Evolutionary conservation across 1,140 invertebrate species (phyloP), one percentile per base, ranked within the genome.

Genomic region (Ganaspis sp.): DNA sequence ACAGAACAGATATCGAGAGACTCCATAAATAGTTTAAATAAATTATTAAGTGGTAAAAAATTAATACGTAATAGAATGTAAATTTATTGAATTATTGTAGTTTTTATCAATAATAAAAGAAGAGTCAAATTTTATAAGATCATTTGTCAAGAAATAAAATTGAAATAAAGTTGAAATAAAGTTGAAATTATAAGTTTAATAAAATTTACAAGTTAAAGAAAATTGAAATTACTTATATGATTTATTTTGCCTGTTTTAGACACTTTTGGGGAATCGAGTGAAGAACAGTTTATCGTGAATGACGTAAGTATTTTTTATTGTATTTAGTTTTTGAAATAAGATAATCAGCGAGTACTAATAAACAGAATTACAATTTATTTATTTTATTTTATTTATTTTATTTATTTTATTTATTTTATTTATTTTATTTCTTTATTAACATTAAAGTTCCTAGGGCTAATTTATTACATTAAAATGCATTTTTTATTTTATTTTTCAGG

Each of bases 221-320:
- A 64, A 37, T 73, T 37, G n/a, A 45, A 53, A 53, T 77, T 72
- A n/a, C n/a, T 69, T 40, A 38, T 29, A 64, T 34, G 11, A 64
- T 29, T 64, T n/a, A 49, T 29, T 64, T 64, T 75, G 53, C 23
- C 17, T 19, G 45, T 79, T 81, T 42, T 23, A 86, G 85, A 75
- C 76, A 77, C 45, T 19, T 74, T 83, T 11, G 83, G 84, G 21
- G 83, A 88, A 69, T 9, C 72, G 70, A 85, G 83, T 69, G 40
- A 79, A n/a, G 83, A 83, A 29, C 80, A 87, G 64, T 73, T 86
- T 76, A 15, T 82, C 54, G 71, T 75, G 70, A 79, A 78, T 45
- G 74, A 86, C 83, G 87, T 90, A 85, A 87, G 89, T 80, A 74
- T 49, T 45, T 34, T 2, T 34, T 34, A n/a, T n/a, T n/a, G n/a